Conservation (phyloP, 1,140 invertebrate species). For the Glossosoma conforme region DNA sequence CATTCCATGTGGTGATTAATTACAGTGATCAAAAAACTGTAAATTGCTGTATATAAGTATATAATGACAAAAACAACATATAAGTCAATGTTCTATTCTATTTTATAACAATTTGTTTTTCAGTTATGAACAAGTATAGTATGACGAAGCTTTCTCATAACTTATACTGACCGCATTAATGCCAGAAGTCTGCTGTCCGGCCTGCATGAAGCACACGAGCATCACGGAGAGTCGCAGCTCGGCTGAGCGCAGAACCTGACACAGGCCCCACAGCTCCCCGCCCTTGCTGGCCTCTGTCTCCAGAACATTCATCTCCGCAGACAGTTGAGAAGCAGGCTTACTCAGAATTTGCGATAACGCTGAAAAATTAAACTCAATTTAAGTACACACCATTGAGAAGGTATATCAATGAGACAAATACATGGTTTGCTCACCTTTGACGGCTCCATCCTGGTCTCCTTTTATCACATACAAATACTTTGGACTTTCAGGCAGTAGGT, state of each 20-base stretch:
- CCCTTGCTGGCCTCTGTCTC: constrained; percentile 44
- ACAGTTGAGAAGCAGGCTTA: constrained; percentile 40
- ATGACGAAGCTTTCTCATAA: no score
- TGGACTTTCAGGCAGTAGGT: constrained; percentile 75
- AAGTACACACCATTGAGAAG: constrained; percentile 54
- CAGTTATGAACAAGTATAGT: no score
- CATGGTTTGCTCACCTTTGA: constrained; percentile 53
- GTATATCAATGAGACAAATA: no score
- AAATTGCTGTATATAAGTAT: no score
- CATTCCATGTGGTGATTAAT: no score
- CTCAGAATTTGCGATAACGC: constrained; percentile 52
- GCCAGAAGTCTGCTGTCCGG: constrained; percentile 79
- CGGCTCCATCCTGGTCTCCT: constrained; percentile 55
- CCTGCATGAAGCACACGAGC: constrained; percentile 68
- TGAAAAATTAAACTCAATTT: constrained; percentile 34
- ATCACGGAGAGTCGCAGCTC: constrained; percentile 62
- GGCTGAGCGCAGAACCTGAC: constrained; percentile 50
- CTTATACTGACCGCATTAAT: constrained; percentile 81
- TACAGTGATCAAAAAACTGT: no score
- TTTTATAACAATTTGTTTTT: no score
- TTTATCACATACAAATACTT: constrained; percentile 75
- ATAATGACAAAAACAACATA: no score
- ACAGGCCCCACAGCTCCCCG: constrained; percentile 48
- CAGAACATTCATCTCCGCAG: constrained; percentile 45
- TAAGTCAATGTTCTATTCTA: no score